Evolutionary conservation across 2,797 vertebrate species (phyloP), one percentile per base, ranked within the genome.

Genomic region (Clangula hyemalis): DNA sequence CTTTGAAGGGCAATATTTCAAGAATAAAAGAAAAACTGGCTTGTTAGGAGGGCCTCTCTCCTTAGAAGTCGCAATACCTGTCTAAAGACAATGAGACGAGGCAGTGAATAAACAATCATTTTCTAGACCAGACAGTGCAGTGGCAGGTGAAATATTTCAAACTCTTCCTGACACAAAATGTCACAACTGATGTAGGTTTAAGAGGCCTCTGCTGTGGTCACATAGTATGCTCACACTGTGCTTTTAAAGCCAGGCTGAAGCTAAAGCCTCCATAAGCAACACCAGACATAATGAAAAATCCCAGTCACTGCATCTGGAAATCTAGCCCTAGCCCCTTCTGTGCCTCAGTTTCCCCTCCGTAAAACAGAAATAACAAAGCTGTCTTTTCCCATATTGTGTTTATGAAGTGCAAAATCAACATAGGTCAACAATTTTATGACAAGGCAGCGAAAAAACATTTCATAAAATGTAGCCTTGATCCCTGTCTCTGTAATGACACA

Each of bases 71-170:
- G 19, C 96, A 89, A 71, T 93, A 93, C 65, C 95, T 96, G 87
- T 95, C 96, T 92, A 84, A 94, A 96, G 91, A 90, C 94, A 95
- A 94, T 87, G 89, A 85, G 94, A 90, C n/a, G 71, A 95, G 91
- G 92, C 96, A 95, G 84, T 85, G 96, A 98, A 91, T 94, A 97
- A 97, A 96, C 96, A 93, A 94, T 95, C 90, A 91, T 97, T 96
- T 94, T 97, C 96, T 92, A 82, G 93, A 94, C 66, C 51, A 86
- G 96, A 90, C 95, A 95, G 96, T 71, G 92, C 89, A 81, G 91
- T 90, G 95, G 95, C 93, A 89, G 95, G 93, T 97, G 93, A 96
- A 96, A 95, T 94, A 95, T 86, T 94, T 97, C 95, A 93, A 89
- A 89, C 91, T 89, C 82, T 76, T 94, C 89, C 95, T 94, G 96